Evolutionary conservation across 1,140 invertebrate species (phyloP).

Genomic region (Sitophilus oryzae): DNA sequence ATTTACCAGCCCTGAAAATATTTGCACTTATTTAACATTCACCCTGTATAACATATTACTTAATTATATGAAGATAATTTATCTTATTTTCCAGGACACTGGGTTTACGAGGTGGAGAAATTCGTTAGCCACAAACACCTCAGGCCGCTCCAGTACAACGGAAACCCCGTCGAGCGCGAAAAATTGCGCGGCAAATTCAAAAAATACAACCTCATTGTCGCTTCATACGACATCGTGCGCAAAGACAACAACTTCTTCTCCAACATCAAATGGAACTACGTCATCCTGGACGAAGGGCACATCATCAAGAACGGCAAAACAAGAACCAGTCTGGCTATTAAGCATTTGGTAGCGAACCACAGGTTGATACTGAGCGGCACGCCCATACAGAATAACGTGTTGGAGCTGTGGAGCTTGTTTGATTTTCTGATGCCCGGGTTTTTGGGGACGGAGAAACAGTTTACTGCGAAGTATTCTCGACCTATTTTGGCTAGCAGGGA

Average conservation of each 20-base stretch:
- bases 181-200: constrained; percentile 62
- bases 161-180: constrained; percentile 78
- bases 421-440: constrained; percentile 99
- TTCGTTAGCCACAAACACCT: constrained; percentile 74
- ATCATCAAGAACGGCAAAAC: constrained; percentile 97
- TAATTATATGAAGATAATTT: neutral
- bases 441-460: constrained; percentile 92
- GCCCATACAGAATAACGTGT: constrained; percentile 92
- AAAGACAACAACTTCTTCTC: constrained; percentile 94
- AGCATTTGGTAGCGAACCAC: constrained; percentile 85
- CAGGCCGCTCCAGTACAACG: constrained; percentile 87
- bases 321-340: constrained; percentile 87
- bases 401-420: constrained; percentile 99
- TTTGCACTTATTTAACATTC: too few relatives aligned
- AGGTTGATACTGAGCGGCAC: constrained; percentile 92
- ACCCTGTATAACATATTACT: too few relatives aligned
- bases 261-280: constrained; percentile 91
- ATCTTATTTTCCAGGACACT: constrained; percentile 62
- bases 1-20: too few relatives aligned
- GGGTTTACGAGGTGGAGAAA: constrained; percentile 97
- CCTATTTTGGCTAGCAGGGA: constrained; percentile 89
- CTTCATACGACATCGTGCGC: constrained; percentile 95
- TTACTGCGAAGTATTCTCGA: constrained; percentile 81
- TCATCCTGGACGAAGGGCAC: constrained; percentile 96
- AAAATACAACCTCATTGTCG: constrained; percentile 78